These are phyloP conservation scores for Drosophila cyrtoloma DNA, from an alignment of 2,888 invertebrate genomes.

Conservation along the genomic window DNA sequence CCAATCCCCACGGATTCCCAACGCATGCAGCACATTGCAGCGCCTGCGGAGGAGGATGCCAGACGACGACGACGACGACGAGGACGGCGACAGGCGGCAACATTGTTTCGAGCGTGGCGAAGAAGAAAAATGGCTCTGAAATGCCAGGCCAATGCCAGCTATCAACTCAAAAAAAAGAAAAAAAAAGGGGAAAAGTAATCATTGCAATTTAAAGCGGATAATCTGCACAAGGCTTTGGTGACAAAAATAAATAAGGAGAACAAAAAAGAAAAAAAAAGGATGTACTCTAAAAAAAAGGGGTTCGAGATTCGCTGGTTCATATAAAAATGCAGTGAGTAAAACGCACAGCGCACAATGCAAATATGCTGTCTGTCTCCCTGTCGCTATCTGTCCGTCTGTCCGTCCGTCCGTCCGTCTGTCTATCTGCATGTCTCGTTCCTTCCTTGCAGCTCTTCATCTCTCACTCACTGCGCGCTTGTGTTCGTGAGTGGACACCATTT, in stretches of 20 bases:
- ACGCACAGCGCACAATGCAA: slow-evolving; percentile 65
- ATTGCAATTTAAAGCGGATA: slow-evolving; percentile 84
- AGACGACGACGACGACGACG: slow-evolving; percentile 47
- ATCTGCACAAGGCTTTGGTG: slow-evolving; percentile 73
- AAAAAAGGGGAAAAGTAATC: slow-evolving; percentile 72
- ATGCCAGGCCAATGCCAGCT: slow-evolving; percentile 64
- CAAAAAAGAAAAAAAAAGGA: slow-evolving; percentile 29
- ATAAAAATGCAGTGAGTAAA: slow-evolving; percentile 64
- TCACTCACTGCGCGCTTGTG: slow-evolving; percentile 30
- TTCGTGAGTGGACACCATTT: slow-evolving; percentile 81
- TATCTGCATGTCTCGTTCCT: slow-evolving; percentile 27
- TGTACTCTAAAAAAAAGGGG: slow-evolving; percentile 50
- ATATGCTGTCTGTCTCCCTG: slow-evolving; percentile 62
- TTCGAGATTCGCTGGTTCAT: slow-evolving; percentile 42
- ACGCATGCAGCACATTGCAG: slow-evolving; percentile 32
- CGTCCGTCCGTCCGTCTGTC: neutral
- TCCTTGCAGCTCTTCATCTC: slow-evolving; percentile 5
- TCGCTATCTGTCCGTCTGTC: slow-evolving; percentile 10
- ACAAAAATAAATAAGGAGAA: slow-evolving; percentile 51
- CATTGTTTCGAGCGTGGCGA: slow-evolving; percentile 77
- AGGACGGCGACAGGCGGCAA: slow-evolving; percentile 56
- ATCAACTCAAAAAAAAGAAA: slow-evolving; percentile 29
- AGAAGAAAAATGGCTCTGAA: slow-evolving; percentile 80
- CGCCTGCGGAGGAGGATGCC: slow-evolving; percentile 24
- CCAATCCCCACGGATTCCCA: slow-evolving; percentile 33